Evolutionary conservation across 2,113 vertebrate genomes (phyloP).

Genomic region (Panthera tigris): DNA sequence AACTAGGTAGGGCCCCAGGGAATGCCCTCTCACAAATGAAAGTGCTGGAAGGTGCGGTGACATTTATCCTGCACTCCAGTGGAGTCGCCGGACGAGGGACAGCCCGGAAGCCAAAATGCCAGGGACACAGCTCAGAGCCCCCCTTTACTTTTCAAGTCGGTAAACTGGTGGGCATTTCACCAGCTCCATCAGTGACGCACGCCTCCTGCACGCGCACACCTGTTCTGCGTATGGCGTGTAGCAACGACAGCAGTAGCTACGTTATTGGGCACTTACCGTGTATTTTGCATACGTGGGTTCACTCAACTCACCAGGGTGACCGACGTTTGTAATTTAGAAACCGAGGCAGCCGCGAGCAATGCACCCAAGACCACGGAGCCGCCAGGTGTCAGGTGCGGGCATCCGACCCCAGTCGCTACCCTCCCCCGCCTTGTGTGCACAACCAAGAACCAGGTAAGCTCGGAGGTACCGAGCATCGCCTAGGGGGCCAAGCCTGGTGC

Average conservation of each 20-base stretch:
- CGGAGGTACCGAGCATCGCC: background rate
- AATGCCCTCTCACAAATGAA: background rate
- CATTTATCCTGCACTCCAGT: fast-evolving
- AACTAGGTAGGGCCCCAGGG: background rate
- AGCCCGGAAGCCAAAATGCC: background rate
- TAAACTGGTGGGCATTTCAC: too few species aligned
- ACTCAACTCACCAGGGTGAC: background rate
- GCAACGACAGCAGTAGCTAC: fast-evolving
- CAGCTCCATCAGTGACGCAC: fast-evolving
- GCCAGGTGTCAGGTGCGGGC: fast-evolving
- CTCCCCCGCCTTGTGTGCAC: fast-evolving
- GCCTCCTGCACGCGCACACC: fast-evolving
- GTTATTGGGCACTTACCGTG: background rate
- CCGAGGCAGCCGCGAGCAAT: fast-evolving
- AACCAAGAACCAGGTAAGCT: background rate
- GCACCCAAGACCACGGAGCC: background rate
- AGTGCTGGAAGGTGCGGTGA: fast-evolving
- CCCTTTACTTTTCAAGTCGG: background rate
- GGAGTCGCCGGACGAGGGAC: background rate
- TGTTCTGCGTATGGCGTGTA: fast-evolving
- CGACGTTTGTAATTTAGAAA: background rate
- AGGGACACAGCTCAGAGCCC: background rate
- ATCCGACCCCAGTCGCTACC: fast-evolving
- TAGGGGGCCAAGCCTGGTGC: background rate
- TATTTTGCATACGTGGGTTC: background rate